These are phyloP conservation scores for Sinocyclocheilus anshuiensis DNA, from an alignment of 2,113 vertebrate species.

Conservation along the genomic window DNA sequence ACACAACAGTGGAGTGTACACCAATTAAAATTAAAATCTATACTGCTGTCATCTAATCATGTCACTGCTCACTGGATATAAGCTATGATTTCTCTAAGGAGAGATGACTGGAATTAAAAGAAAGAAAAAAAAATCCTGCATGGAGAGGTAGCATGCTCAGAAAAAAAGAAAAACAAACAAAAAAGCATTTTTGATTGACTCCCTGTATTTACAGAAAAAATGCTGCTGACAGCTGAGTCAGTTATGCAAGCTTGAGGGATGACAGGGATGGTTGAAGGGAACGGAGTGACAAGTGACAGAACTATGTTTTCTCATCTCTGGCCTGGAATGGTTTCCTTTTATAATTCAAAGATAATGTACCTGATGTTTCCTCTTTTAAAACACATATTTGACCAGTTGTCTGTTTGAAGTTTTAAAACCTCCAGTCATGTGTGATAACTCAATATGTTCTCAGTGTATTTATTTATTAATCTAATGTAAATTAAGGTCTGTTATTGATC, in stretches of 20 bases:
- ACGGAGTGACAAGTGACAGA: slow-evolving; percentile 18
- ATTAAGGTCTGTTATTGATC: background rate
- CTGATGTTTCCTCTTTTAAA: background rate
- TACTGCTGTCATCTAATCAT: slow-evolving; percentile 46
- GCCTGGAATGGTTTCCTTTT: background rate
- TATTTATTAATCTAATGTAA: background rate
- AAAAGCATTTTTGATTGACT: slow-evolving; percentile 41
- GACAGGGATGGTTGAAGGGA: slow-evolving; percentile 12
- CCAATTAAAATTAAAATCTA: slow-evolving; percentile 48
- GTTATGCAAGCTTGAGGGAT: slow-evolving; percentile 37
- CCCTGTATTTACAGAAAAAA: slow-evolving; percentile 37
- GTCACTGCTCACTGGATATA: slow-evolving; percentile 44
- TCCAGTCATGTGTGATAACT: background rate
- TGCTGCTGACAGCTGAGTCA: slow-evolving; percentile 28
- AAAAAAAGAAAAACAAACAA: background rate
- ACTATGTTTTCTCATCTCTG: background rate
- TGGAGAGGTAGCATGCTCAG: background rate
- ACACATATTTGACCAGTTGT: background rate
- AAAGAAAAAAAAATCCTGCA: background rate
- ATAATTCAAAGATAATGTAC: slow-evolving; percentile 13
- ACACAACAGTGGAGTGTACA: slow-evolving; percentile 22
- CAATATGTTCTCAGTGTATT: background rate
- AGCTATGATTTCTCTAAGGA: slow-evolving; percentile 50
- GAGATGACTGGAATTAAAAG: slow-evolving; percentile 32
- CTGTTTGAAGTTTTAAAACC: background rate